Evolutionary conservation across 2,888 invertebrate genomes (phyloP).

Genomic region (Zaprionus bogoriensis): DNA sequence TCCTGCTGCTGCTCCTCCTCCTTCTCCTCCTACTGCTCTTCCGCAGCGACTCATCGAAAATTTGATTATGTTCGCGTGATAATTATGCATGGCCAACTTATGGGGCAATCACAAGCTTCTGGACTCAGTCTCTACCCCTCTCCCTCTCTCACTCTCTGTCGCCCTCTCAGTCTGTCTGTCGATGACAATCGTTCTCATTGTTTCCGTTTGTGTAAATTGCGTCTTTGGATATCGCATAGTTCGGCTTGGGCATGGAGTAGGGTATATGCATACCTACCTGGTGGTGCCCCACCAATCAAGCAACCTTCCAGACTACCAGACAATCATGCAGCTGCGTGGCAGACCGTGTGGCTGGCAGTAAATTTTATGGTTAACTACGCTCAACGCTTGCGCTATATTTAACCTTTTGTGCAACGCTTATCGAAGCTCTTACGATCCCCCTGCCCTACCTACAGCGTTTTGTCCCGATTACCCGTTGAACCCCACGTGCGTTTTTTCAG

Average conservation of each 20-base stretch:
- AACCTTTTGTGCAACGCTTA: conserved; percentile 67
- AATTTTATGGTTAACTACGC: conserved; percentile 70
- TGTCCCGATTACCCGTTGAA: not conserved
- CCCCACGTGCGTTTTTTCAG: conserved; percentile 53
- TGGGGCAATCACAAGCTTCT: conserved; percentile 49
- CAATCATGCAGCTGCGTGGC: conserved; percentile 58
- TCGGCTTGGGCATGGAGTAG: not conserved
- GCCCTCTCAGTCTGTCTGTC: conserved; percentile 14
- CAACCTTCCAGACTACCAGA: conserved; percentile 4
- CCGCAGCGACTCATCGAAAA: conserved; percentile 22
- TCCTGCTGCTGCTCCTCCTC: too few relatives aligned
- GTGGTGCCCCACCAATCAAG: too few relatives aligned
- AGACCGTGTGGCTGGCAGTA: conserved; percentile 52
- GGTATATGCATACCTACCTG: too few relatives aligned
- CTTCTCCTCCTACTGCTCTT: too few relatives aligned
- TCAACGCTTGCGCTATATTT: conserved; percentile 61
- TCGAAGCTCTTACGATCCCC: conserved; percentile 39
- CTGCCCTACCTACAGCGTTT: conserved; percentile 1
- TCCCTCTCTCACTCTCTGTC: conserved; percentile 46
- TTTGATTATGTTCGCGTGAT: conserved; percentile 68
- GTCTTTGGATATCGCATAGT: conserved; percentile 50
- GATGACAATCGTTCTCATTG: conserved; percentile 82
- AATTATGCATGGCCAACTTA: conserved; percentile 63
- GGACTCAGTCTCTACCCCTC: conserved; percentile 11
- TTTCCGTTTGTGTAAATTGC: conserved; percentile 72